Evolutionary conservation across 2,888 invertebrate species (phyloP).

Genomic region (Polymixis lichenea): DNA sequence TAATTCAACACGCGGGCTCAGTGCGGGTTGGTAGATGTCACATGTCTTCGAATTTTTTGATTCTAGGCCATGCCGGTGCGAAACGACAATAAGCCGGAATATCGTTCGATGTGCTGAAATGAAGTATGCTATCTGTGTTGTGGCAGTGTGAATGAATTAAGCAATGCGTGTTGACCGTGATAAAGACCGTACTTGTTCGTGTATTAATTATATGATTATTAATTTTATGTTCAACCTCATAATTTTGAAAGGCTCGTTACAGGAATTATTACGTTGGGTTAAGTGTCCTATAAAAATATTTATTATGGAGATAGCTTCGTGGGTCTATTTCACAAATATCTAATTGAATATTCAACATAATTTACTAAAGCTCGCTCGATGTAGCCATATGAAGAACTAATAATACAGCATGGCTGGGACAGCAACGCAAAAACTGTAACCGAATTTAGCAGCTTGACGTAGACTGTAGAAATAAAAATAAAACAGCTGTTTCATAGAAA

Average conservation of each 20-base stretch:
- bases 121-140: conserved; percentile 30
- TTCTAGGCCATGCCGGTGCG: too few species aligned
- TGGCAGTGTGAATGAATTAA: conserved; percentile 30
- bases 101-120: conserved; percentile 46
- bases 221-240: conserved; percentile 37
- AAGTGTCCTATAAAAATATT: conserved; percentile 35
- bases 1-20: too few species aligned
- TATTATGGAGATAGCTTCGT: conserved; percentile 30
- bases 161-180: conserved; percentile 27
- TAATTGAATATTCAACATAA: conserved; percentile 20
- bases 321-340: conserved; percentile 4
- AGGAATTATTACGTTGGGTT: conserved; percentile 34
- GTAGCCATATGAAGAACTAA: not conserved
- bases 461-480: too few species aligned
- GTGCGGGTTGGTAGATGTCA: too few species aligned
- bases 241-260: conserved; percentile 25
- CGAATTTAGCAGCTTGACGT: too few species aligned
- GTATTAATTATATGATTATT: conserved; percentile 14
- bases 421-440: too few species aligned
- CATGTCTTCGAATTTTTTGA: too few species aligned
- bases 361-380: not conserved
- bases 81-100: not conserved
- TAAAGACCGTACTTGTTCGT: conserved; percentile 7
- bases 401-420: not conserved
- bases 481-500: too few species aligned